Conservation (phyloP, 2,113 vertebrate genomes). For the Menura novaehollandiae region DNA sequence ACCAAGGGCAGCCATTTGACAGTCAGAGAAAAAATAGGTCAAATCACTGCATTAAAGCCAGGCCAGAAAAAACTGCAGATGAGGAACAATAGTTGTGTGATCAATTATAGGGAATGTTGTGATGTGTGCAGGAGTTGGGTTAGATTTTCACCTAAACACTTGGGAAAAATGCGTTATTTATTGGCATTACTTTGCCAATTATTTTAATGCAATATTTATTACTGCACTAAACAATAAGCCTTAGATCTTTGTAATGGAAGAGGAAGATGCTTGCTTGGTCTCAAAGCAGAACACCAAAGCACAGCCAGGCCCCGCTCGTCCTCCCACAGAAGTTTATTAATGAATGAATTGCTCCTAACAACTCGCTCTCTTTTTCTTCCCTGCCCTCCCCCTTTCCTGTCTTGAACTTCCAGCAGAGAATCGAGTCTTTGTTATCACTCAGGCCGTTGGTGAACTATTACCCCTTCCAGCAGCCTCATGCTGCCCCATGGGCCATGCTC, state of each 20-base stretch:
- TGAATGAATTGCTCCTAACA: conserved; percentile 41
- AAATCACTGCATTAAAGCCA: neutral
- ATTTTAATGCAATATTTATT: neutral
- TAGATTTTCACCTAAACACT: neutral
- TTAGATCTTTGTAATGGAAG: neutral
- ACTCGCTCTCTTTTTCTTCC: neutral
- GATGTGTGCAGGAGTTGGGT: neutral
- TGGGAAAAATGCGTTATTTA: neutral
- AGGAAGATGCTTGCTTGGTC: neutral
- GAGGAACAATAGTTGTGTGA: neutral
- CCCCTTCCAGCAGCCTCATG: neutral
- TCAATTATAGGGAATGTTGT: neutral
- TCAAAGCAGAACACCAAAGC: neutral
- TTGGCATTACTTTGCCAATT: neutral
- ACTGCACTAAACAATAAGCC: neutral
- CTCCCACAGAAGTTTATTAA: conserved; percentile 43
- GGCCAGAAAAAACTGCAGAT: neutral
- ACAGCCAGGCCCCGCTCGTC: neutral
- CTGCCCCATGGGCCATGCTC: neutral
- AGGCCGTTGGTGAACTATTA: conserved; percentile 10
- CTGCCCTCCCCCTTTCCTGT: neutral
- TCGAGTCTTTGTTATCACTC: conserved; percentile 55
- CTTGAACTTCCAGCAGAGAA: conserved; percentile 60
- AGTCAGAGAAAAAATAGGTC: neutral
- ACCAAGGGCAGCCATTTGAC: neutral